These are phyloP conservation scores for Platysteira castanea DNA, from an alignment of 2,113 vertebrate genomes.

Conservation along the genomic window DNA sequence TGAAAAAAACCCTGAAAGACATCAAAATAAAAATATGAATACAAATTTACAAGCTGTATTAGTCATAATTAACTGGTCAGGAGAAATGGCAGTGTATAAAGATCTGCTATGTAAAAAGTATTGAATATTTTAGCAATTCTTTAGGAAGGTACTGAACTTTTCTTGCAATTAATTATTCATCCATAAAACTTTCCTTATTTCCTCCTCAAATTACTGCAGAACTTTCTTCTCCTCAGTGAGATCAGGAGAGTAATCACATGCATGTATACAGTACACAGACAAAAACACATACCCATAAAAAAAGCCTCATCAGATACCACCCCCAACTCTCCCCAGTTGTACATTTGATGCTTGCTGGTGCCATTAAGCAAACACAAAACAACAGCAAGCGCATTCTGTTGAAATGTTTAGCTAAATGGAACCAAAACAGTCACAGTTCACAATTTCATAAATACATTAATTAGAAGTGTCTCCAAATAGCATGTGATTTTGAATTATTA, in stretches of 20 bases:
- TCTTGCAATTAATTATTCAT: slow-evolving; percentile 75
- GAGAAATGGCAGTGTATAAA: slow-evolving; percentile 62
- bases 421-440: slow-evolving; percentile 84
- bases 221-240: not conserved
- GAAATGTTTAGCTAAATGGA: slow-evolving; percentile 85
- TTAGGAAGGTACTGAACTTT: slow-evolving; percentile 71
- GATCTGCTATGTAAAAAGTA: slow-evolving; percentile 45
- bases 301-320: not conserved
- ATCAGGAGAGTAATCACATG: slow-evolving; percentile 3
- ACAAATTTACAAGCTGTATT: slow-evolving; percentile 30
- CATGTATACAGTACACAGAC: not conserved
- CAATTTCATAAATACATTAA: slow-evolving; percentile 87
- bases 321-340: slow-evolving; percentile 64
- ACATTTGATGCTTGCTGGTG: slow-evolving; percentile 66
- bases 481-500: slow-evolving; percentile 87
- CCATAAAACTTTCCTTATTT: slow-evolving; percentile 50
- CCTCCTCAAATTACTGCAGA: slow-evolving; percentile 28
- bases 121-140: slow-evolving; percentile 74
- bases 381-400: slow-evolving; percentile 75
- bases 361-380: slow-evolving; percentile 76
- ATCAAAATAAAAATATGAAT: slow-evolving; percentile 45
- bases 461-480: slow-evolving; percentile 86
- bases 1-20: slow-evolving; percentile 10
- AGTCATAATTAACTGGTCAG: slow-evolving; percentile 48
- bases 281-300: not conserved